Conservation (phyloP, 2,797 vertebrate species). For the Spinus olivaceus region DNA sequence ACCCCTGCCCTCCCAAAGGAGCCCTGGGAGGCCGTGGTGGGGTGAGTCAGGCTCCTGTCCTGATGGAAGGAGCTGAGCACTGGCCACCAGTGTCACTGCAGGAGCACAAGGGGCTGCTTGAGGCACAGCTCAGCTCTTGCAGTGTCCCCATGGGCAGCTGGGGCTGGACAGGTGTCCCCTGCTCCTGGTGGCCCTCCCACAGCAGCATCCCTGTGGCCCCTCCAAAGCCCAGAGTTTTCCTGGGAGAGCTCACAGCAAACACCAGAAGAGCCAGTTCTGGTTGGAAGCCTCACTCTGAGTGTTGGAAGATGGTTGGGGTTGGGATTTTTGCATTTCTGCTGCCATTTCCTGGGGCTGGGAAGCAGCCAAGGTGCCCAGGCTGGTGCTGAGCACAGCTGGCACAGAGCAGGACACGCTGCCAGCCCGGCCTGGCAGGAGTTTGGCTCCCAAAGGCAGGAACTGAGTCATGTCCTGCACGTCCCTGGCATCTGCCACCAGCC, state of each 20-base stretch:
- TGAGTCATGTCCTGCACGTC: background rate
- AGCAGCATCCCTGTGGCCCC: background rate
- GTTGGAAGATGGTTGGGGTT: background rate
- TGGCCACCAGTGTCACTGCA: background rate
- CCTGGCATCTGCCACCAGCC: background rate
- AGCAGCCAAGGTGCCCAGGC: background rate
- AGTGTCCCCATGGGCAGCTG: background rate
- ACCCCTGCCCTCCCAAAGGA: background rate
- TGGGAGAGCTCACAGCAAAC: background rate
- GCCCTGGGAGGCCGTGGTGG: fast-evolving
- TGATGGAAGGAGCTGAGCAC: fast-evolving
- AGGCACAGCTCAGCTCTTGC: background rate
- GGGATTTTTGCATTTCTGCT: background rate
- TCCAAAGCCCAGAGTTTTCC: background rate
- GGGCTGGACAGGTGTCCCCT: background rate
- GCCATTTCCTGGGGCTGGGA: background rate
- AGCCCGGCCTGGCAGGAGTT: background rate
- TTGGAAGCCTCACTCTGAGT: fast-evolving
- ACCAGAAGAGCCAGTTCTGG: fast-evolving
- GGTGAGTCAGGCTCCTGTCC: background rate
- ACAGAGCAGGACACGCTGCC: background rate
- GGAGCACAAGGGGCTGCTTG: fast-evolving
- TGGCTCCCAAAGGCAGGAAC: background rate
- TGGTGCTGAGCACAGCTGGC: background rate
- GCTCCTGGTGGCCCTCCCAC: background rate